Percentiles rank a stretch among this genome's conserved stretches.
phyloP scores from a whole-genome alignment of 1,140 invertebrate species.

The Drosophila pruinosa region DNA sequence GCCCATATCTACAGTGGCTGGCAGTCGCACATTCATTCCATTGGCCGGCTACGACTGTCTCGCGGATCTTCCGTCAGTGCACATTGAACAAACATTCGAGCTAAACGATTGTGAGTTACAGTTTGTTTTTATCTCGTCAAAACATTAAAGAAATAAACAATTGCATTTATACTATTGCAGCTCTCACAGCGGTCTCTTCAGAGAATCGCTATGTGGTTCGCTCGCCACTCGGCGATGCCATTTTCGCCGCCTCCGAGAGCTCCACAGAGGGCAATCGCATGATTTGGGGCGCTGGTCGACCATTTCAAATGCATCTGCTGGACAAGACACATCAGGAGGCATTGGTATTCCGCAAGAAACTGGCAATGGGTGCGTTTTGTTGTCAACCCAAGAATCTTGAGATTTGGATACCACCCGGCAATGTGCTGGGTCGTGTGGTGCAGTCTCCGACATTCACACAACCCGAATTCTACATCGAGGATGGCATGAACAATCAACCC shows the following conservation, averaged over 20 bases:
- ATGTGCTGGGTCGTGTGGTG: conserved; percentile 82
- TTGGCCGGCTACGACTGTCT: conserved; percentile 74
- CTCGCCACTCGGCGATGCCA: conserved; percentile 85
- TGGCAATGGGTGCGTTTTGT: conserved; percentile 83
- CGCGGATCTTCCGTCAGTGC: conserved; percentile 75
- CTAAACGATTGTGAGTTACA: conserved; percentile 62
- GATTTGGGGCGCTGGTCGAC: conserved; percentile 85
- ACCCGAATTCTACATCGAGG: conserved; percentile 82
- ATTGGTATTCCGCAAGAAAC: conserved; percentile 84
- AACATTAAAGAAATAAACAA: background rate
- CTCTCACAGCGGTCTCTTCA: conserved; percentile 82
- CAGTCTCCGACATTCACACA: conserved; percentile 82
- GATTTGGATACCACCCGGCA: conserved; percentile 84
- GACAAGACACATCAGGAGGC: conserved; percentile 87
- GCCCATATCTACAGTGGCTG: conserved; percentile 67
- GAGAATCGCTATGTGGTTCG: conserved; percentile 87
- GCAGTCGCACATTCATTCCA: conserved; percentile 68
- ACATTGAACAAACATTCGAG: conserved; percentile 82
- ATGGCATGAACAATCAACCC: conserved; percentile 77
- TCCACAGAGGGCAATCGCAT: conserved; percentile 84
- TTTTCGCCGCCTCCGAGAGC: conserved; percentile 86
- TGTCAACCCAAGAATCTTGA: conserved; percentile 81
- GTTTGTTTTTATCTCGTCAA: background rate
- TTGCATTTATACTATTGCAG: conserved; percentile 23
- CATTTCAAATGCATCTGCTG: conserved; percentile 85